A percentile compares a stretch with the other conserved stretches of the same genome.
Evolutionary conservation across 1,140 invertebrate genomes (phyloP).

Genomic region (Lethrus apterus): DNA sequence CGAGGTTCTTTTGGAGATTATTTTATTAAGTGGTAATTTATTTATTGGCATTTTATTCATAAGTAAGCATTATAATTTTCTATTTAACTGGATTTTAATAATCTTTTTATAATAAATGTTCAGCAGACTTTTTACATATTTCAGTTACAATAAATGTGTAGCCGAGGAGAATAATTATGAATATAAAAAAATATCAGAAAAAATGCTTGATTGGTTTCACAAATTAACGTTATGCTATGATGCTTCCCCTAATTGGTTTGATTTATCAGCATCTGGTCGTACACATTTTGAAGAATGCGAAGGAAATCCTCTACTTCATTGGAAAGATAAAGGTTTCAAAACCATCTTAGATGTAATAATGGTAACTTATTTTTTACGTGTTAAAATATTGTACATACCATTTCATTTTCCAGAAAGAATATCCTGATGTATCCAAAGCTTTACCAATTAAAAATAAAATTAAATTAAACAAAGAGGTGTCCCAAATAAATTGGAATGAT

Average conservation of each 20-base stretch:
- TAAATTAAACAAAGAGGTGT: slow-evolving; percentile 43
- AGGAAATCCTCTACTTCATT: slow-evolving; percentile 51
- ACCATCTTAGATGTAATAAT: slow-evolving; percentile 51
- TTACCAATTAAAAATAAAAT: slow-evolving; percentile 35
- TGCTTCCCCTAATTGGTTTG: slow-evolving; percentile 51
- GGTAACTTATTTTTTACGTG: slow-evolving; percentile 32
- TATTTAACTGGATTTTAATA: background rate
- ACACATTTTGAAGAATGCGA: slow-evolving; percentile 51
- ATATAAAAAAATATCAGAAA: slow-evolving; percentile 31
- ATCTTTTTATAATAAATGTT: background rate
- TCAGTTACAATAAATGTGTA: background rate
- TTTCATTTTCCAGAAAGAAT: slow-evolving; percentile 24
- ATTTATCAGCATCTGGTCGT: slow-evolving; percentile 50
- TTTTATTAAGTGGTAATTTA: slow-evolving; percentile 27
- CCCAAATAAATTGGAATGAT: slow-evolving; percentile 44
- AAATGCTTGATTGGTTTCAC: slow-evolving; percentile 48
- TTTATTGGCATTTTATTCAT: too few relatives aligned
- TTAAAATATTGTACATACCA: background rate
- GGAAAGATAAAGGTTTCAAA: slow-evolving; percentile 54
- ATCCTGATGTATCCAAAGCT: slow-evolving; percentile 21
- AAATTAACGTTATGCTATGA: slow-evolving; percentile 50
- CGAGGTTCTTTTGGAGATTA: slow-evolving; percentile 28
- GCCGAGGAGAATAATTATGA: too few relatives aligned
- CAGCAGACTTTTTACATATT: background rate
- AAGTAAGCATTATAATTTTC: slow-evolving; percentile 1